A percentile compares a stretch with the other conserved stretches of the same genome.
Evolutionary conservation across 2,888 invertebrate genomes (phyloP).

Genomic region (Cylloceria caligata): DNA sequence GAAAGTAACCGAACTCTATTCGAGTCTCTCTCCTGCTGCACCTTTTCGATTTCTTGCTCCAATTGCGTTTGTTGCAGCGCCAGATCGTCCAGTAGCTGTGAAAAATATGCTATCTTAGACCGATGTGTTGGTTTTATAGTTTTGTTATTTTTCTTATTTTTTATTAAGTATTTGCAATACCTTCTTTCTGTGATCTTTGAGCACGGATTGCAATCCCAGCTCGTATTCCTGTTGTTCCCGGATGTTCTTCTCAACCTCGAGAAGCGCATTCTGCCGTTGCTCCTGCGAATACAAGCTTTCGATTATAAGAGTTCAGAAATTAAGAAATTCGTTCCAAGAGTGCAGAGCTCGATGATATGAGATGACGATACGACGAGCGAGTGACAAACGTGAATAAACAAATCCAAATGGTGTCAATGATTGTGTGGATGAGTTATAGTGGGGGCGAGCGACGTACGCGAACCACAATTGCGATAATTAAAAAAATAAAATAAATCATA

Average conservation of each 20-base stretch:
- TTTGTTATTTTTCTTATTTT: constrained; percentile 7
- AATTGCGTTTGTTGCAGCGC: constrained; percentile 88
- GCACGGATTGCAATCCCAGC: constrained; percentile 87
- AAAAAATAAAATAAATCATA: constrained; percentile 79
- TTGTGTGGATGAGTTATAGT: constrained; percentile 2
- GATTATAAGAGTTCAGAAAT: neutral
- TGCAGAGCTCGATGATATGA: neutral
- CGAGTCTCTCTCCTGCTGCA: constrained; percentile 89
- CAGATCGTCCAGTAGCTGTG: constrained; percentile 86
- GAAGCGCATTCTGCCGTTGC: constrained; percentile 85
- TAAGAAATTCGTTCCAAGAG: neutral
- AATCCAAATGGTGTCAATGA: constrained; percentile 30
- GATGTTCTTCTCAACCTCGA: constrained; percentile 88
- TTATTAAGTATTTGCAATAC: constrained; percentile 81
- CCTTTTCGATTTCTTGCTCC: constrained; percentile 89
- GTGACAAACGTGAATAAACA: constrained; percentile 10
- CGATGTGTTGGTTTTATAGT: no score
- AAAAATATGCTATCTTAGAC: constrained; percentile 60
- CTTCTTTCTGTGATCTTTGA: constrained; percentile 88
- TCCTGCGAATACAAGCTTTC: constrained; percentile 82
- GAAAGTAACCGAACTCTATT: constrained; percentile 79
- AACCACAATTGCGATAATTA: constrained; percentile 48
- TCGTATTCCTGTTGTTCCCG: constrained; percentile 88
- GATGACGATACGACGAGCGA: constrained; percentile 14
- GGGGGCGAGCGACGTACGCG: constrained; percentile 16